Conservation (phyloP, 2,113 vertebrate species). For the Poeciliopsis retropinna region DNA sequence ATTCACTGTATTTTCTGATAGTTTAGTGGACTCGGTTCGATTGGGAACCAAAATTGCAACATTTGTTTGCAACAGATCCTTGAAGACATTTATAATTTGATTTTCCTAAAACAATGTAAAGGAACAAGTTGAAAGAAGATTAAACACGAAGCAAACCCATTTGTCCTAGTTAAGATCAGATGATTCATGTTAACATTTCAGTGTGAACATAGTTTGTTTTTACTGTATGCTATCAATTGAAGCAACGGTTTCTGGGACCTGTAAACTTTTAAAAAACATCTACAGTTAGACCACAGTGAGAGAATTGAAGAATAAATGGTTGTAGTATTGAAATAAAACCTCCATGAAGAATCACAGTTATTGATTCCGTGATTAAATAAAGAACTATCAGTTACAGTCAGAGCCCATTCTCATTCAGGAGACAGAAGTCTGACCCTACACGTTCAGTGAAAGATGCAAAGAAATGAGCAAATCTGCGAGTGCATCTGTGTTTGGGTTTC, state of each 20-base stretch:
- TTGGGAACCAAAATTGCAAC: too few relatives aligned
- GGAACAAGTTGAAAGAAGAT: too few relatives aligned
- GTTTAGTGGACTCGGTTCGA: too few relatives aligned
- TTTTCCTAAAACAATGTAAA: too few relatives aligned
- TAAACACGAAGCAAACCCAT: too few relatives aligned
- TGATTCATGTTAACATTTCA: too few relatives aligned
- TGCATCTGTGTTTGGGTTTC: constrained; percentile 34
- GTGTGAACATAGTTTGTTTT: too few relatives aligned
- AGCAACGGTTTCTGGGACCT: neutral
- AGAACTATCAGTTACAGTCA: constrained; percentile 77
- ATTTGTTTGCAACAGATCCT: too few relatives aligned
- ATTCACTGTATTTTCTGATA: too few relatives aligned
- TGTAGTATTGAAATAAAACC: constrained; percentile 54
- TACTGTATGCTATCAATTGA: too few relatives aligned
- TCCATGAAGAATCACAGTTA: constrained; percentile 72
- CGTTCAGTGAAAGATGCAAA: neutral
- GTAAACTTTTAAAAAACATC: neutral
- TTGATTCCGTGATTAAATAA: constrained; percentile 84
- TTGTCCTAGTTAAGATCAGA: too few relatives aligned
- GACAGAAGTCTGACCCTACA: neutral
- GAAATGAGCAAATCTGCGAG: constrained; percentile 10
- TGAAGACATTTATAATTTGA: too few relatives aligned
- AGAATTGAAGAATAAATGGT: constrained; percentile 50
- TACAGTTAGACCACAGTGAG: neutral
- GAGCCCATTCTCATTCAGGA: neutral